Evolutionary conservation across 1,140 invertebrate genomes (phyloP), one percentile per base, ranked within the genome.

Genomic region (Chelonus insularis): DNA sequence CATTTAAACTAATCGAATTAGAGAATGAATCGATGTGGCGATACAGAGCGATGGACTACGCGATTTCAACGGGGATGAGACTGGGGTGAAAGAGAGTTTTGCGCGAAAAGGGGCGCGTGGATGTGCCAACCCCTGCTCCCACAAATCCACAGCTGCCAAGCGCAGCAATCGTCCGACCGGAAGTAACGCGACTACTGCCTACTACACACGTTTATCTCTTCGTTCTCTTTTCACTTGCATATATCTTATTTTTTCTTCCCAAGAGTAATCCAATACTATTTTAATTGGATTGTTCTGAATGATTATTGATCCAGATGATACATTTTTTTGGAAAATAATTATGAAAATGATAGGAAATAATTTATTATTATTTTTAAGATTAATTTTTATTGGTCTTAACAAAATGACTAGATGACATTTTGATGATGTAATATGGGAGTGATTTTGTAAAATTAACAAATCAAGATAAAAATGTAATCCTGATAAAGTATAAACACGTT

Each of bases 1-100:
- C 77, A 78, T 81, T 80, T 80, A 76, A 78, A 75, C 76, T 80
- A 80, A 80, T 81, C 78, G 78, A 81, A 81, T 81, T 79, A 81
- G 72, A 71, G 77, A 77, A 74, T 69, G 74, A 79, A 76, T 69
- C 68, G 74, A 79, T 77, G 76, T 76, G 76, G 68, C 74, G 75
- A 78, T 77, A 69, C 66, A 62, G 64, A 64, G 65, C 60, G 59
- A 58, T 65, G 45, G 23, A 34, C 43, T 20, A 32, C 43, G 51
- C 57, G 60, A 66, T 62, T 58, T 20, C 20, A 41, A 32, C 32
- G 9, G 52, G 59, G 62, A 21, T 9, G 57, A 52, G 34, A 29
- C 3, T 7, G 23, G 32, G 39, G 57, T 36, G 57, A 43, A 14
- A 51, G 50, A 47, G 37, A 62, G 48, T 50, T 57, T 47, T 56